A percentile compares a stretch with the other conserved stretches of the same genome.
phyloP scores from a whole-genome alignment of 2,888 invertebrate species.

The Byasa hedistus region DNA sequence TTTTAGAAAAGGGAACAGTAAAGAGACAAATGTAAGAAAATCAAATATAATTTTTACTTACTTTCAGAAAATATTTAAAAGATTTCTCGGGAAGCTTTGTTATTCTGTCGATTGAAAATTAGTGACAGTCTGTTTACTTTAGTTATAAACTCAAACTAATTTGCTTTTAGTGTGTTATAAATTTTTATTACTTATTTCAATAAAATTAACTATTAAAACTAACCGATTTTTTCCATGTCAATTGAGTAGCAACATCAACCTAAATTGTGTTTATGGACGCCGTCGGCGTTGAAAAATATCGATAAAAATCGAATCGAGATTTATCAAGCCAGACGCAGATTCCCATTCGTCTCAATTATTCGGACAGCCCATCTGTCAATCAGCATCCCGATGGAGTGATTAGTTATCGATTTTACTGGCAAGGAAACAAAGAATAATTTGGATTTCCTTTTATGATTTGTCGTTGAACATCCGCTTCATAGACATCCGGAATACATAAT shows the following conservation, averaged over 20 bases:
- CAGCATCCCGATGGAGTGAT: conserved; percentile 71
- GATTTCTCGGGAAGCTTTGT: too few species aligned
- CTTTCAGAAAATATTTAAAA: too few species aligned
- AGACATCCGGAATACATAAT: background rate
- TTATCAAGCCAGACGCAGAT: conserved; percentile 59
- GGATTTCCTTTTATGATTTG: background rate
- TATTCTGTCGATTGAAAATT: too few species aligned
- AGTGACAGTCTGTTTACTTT: too few species aligned
- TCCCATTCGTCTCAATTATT: conserved; percentile 76
- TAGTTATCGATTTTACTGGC: conserved; percentile 55
- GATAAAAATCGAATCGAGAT: conserved; percentile 51
- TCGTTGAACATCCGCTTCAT: background rate
- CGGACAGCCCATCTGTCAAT: conserved; percentile 77
- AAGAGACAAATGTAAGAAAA: too few species aligned
- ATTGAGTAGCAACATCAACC: background rate
- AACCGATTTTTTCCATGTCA: background rate
- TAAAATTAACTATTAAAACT: background rate
- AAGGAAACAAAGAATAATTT: conserved; percentile 34
- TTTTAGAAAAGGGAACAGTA: too few species aligned
- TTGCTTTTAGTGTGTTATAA: background rate
- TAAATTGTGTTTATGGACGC: background rate
- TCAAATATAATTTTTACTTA: too few species aligned
- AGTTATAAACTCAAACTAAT: too few species aligned
- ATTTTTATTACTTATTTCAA: background rate
- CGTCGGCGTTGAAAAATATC: conserved; percentile 39